A percentile compares a stretch with the other conserved stretches of the same genome.
These are phyloP conservation scores for Labeo calbasu DNA, from an alignment of 2,797 vertebrate species.

Conservation along the genomic window DNA sequence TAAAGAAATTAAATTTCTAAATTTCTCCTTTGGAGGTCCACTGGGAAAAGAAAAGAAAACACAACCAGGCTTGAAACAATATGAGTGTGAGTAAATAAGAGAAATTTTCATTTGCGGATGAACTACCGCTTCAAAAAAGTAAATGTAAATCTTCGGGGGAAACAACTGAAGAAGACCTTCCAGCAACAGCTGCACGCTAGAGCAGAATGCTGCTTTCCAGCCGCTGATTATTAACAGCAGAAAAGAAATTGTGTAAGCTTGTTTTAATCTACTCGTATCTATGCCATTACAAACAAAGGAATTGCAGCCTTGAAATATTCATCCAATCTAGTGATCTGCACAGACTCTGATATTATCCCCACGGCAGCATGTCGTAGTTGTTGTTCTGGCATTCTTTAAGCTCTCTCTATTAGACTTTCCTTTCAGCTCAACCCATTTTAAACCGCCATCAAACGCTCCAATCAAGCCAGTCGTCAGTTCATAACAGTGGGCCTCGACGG, in stretches of 20 bases:
- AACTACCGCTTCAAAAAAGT: conserved; percentile 1
- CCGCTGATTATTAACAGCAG: conserved; percentile 15
- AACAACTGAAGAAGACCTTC: conserved; percentile 25
- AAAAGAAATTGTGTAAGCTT: conserved; percentile 17
- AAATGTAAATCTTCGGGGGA: conserved; percentile 31
- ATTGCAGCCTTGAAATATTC: conserved; percentile 33
- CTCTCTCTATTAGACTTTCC: background rate
- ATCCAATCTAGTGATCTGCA: conserved; percentile 21
- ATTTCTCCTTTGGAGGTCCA: background rate
- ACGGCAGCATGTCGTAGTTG: conserved; percentile 15
- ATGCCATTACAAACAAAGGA: conserved; percentile 26
- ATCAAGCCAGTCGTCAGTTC: conserved; percentile 25
- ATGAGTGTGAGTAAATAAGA: background rate
- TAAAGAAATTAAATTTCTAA: background rate
- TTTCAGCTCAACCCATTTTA: conserved; percentile 9
- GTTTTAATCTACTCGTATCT: conserved; percentile 37
- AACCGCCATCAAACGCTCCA: background rate
- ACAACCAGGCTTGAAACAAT: background rate
- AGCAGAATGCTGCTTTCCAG: conserved; percentile 10
- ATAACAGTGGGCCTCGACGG: conserved; percentile 45
- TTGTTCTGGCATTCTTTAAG: conserved; percentile 22
- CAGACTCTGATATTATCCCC: conserved; percentile 21
- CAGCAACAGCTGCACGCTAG: conserved; percentile 37
- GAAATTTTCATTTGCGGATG: background rate
- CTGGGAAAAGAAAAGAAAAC: background rate